A percentile compares a stretch with the other conserved stretches of the same genome.
Evolutionary conservation across 1,140 invertebrate genomes (phyloP).

Genomic region (Bombus pascuorum): DNA sequence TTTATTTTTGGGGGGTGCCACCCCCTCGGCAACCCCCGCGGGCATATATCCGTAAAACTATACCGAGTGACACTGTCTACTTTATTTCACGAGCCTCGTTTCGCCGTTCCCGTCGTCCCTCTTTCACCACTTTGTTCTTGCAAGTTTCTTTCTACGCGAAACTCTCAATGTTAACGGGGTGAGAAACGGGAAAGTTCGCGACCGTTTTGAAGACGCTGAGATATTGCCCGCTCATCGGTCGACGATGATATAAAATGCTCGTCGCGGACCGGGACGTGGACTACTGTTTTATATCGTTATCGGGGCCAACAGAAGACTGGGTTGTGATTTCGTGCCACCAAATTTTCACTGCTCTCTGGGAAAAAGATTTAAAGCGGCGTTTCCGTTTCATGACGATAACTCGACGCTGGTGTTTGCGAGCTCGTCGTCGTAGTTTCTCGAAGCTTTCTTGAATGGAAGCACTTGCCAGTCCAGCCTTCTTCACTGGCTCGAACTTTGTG

Average conservation of each 20-base stretch:
- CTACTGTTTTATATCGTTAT: slow-evolving; percentile 55
- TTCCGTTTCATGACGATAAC: too few relatives aligned
- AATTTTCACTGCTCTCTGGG: neutral
- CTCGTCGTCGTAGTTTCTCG: neutral
- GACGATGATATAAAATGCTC: slow-evolving; percentile 52
- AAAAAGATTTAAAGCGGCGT: slow-evolving; percentile 23
- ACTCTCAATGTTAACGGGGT: slow-evolving; percentile 62
- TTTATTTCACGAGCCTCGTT: slow-evolving; percentile 63
- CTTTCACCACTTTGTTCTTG: neutral
- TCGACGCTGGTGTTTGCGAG: slow-evolving; percentile 1
- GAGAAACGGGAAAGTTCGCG: slow-evolving; percentile 49
- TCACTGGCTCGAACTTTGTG: neutral
- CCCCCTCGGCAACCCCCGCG: neutral
- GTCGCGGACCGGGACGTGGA: slow-evolving; percentile 16
- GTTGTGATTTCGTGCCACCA: neutral
- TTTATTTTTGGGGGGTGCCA: slow-evolving; percentile 77
- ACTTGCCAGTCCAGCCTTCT: neutral
- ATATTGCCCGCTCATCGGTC: slow-evolving; percentile 57
- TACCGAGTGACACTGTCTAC: slow-evolving; percentile 45
- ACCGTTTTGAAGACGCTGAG: slow-evolving; percentile 48
- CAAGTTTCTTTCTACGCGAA: slow-evolving; percentile 56
- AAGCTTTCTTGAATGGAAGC: neutral
- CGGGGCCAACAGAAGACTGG: neutral
- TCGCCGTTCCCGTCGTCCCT: neutral
- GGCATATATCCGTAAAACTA: slow-evolving; percentile 49